These are phyloP conservation scores for Geodia barretti DNA, from an alignment of 37 sponge, comb jelly and placozoan species.

Conservation along the genomic window DNA sequence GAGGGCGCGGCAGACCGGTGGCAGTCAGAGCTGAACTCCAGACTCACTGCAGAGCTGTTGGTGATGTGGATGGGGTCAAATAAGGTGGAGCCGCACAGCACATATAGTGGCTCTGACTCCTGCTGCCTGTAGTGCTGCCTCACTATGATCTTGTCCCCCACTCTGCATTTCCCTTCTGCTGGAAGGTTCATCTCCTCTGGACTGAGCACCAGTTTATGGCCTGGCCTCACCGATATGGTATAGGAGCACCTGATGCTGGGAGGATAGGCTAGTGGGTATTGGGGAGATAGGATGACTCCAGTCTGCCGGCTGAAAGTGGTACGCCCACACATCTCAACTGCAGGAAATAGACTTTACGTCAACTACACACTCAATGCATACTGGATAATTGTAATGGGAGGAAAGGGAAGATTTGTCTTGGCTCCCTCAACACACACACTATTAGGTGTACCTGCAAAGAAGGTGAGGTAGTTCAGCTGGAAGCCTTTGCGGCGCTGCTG, in stretches of 20 bases:
- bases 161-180: slow-evolving; percentile 15
- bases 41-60: neutral
- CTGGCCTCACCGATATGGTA: slow-evolving; percentile 20
- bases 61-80: slow-evolving; percentile 1
- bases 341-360: neutral
- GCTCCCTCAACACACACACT: no score
- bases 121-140: neutral
- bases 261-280: slow-evolving; percentile 53
- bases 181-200: slow-evolving; percentile 36
- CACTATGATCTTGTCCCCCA: slow-evolving; percentile 39
- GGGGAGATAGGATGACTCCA: slow-evolving; percentile 59
- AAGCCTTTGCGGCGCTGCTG: slow-evolving; percentile 17
- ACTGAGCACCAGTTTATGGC: slow-evolving; percentile 13
- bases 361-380: no score
- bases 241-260: slow-evolving; percentile 39
- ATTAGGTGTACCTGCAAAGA: slow-evolving; percentile 26
- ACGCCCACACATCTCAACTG: slow-evolving; percentile 54
- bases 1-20: neutral
- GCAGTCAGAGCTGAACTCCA: slow-evolving; percentile 45
- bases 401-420: no score
- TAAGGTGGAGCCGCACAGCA: slow-evolving; percentile 16
- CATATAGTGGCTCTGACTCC: neutral
- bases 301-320: slow-evolving; percentile 24
- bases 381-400: no score
- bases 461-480: slow-evolving; percentile 51